Evolutionary conservation across 1,140 invertebrate species (phyloP).

Genomic region (Zaprionus tsacasi): DNA sequence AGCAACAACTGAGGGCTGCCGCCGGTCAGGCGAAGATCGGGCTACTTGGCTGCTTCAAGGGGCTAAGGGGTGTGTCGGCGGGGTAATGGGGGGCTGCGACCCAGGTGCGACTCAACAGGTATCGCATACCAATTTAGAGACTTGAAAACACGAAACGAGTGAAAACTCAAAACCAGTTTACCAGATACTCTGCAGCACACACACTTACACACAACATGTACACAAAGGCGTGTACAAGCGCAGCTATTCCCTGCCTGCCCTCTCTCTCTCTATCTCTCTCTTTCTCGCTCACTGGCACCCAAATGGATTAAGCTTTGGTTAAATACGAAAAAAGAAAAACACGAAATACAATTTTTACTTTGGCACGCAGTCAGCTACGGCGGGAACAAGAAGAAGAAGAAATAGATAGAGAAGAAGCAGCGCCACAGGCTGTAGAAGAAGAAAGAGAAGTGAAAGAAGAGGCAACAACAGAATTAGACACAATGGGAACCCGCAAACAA

Average conservation of each 20-base stretch:
- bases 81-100: background rate
- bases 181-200: slow-evolving; percentile 1
- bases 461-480: slow-evolving; percentile 16
- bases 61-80: background rate
- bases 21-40: slow-evolving; percentile 10
- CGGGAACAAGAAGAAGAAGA: slow-evolving; percentile 36
- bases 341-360: slow-evolving; percentile 38
- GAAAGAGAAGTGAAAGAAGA: slow-evolving; percentile 15
- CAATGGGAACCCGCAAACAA: slow-evolving; percentile 14
- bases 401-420: background rate
- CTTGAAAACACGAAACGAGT: slow-evolving; percentile 77
- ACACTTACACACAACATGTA: slow-evolving; percentile 3
- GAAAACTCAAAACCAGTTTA: slow-evolving; percentile 77
- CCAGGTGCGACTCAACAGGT: slow-evolving; percentile 48
- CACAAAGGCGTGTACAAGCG: slow-evolving; percentile 36
- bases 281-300: background rate
- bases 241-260: background rate
- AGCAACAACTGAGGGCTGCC: slow-evolving; percentile 32
- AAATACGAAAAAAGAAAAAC: slow-evolving; percentile 18
- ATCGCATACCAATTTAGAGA: slow-evolving; percentile 76
- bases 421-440: background rate
- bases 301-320: slow-evolving; percentile 38
- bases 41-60: background rate
- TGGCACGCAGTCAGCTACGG: slow-evolving; percentile 27
- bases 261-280: background rate